A percentile compares a stretch with the other conserved stretches of the same genome.
phyloP scores from a whole-genome alignment of 35 echinoderm and acorn worm genomes.

The Apostichopus parvimensis region DNA sequence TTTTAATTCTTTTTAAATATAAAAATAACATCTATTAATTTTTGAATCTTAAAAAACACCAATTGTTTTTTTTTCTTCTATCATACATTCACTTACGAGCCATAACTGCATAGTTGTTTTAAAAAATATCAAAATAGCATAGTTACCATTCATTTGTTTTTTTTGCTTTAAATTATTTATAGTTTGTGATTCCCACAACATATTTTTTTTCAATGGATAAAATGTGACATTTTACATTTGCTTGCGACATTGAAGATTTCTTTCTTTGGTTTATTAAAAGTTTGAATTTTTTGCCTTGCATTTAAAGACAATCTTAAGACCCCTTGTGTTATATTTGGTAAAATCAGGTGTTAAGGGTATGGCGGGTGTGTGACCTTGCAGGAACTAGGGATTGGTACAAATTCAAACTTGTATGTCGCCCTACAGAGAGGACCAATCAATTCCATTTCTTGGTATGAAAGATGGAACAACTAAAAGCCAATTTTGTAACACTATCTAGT shows the following conservation, averaged over 20 bases:
- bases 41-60: not conserved
- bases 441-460: no score
- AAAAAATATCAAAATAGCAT: slow-evolving; percentile 19
- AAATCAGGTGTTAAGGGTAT: not conserved
- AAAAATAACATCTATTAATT: slow-evolving; percentile 14
- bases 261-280: not conserved
- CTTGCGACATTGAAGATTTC: not conserved
- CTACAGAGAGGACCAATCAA: not conserved
- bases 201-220: not conserved
- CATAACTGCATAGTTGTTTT: slow-evolving; percentile 9
- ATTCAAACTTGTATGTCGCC: not conserved
- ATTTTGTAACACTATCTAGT: no score
- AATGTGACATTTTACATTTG: not conserved
- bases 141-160: not conserved
- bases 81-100: not conserved
- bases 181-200: not conserved
- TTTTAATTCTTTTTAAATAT: slow-evolving; percentile 5
- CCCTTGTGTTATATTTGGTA: slow-evolving; percentile 1
- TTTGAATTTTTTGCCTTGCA: not conserved
- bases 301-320: not conserved
- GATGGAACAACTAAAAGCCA: no score
- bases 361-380: not conserved
- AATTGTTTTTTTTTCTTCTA: not conserved
- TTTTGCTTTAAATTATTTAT: not conserved
- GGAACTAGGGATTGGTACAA: not conserved